These are phyloP conservation scores for Cistogaster globosa DNA, from an alignment of 2,888 invertebrate species.

Conservation along the genomic window DNA sequence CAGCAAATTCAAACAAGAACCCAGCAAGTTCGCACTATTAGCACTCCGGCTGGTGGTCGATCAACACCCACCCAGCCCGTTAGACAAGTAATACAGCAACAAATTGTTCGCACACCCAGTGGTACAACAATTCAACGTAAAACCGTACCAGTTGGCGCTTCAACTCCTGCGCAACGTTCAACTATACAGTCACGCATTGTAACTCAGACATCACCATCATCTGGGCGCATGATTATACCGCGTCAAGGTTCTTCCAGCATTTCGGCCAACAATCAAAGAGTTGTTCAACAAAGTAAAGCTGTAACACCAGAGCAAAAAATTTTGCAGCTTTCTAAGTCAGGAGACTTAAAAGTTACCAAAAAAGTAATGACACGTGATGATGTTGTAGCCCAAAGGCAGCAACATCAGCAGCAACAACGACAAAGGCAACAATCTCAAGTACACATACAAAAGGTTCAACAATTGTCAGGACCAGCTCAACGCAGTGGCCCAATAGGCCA, in stretches of 20 bases:
- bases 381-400: slow-evolving; percentile 75
- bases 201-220: slow-evolving; percentile 75
- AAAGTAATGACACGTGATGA: slow-evolving; percentile 82
- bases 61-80: slow-evolving; percentile 58
- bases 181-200: slow-evolving; percentile 74
- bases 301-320: slow-evolving; percentile 83
- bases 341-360: slow-evolving; percentile 83
- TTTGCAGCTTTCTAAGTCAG: slow-evolving; percentile 84
- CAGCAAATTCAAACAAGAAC: slow-evolving; percentile 61
- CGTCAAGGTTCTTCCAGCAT: slow-evolving; percentile 68
- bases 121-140: slow-evolving; percentile 74
- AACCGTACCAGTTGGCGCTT: slow-evolving; percentile 57
- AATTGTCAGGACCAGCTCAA: slow-evolving; percentile 84
- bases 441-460: slow-evolving; percentile 83
- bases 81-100: slow-evolving; percentile 68
- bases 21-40: slow-evolving; percentile 50
- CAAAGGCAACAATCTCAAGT: slow-evolving; percentile 76
- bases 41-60: slow-evolving; percentile 51
- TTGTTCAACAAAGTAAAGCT: slow-evolving; percentile 73
- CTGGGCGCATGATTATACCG: slow-evolving; percentile 79
- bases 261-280: slow-evolving; percentile 59
- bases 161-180: slow-evolving; percentile 63
- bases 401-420: slow-evolving; percentile 76
- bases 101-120: slow-evolving; percentile 72
- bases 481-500: slow-evolving; percentile 55